Evolutionary conservation across 2,113 vertebrate species (phyloP), one percentile per base, ranked within the genome.

Genomic region (Cololabis saira): DNA sequence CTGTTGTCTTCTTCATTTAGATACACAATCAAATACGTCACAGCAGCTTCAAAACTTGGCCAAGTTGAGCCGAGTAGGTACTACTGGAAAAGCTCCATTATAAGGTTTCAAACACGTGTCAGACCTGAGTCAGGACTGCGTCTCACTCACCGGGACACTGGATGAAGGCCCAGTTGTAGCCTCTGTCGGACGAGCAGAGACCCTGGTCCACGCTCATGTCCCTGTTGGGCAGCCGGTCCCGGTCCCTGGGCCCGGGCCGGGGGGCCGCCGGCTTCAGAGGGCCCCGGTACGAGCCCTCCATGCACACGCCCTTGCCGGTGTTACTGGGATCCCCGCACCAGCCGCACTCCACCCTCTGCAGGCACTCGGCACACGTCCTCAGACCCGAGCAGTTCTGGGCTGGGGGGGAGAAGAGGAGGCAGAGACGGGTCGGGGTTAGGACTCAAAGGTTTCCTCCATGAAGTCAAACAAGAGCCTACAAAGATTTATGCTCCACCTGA

Each of bases 241-340:
- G 19, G 41, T 77, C 69, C 19, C 71, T 18, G 47, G 80, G 6
- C 0, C 64, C 75, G 0, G 55, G 8, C 52, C 65, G 66, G 16
- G 60, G 89, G 70, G n/a, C 7, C 78, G 60, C 83, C 5, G 72
- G 56, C 49, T 92, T 98, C 90, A 99, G 83, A 0, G 97, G 97
- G 3, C 97, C 97, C 10, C 96, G 88, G 2, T 95, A 96, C 1
- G 97, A 97, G 0, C 97, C 97, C 82, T 98, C 96, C 71, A 94
- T 79, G 65, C 97, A 98, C 4, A 95, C 92, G 0, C 96, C 96
- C 76, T 89, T 93, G 11, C 96, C 96, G 0, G 96, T 98, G 69
- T 98, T 95, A 37, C 93, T 97, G 54, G 96, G 96, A 19, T 98
- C 97, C 0, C 95, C 96, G 59, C 97, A 99, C 97, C 97, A 99